Evolutionary conservation across 2,113 vertebrate species (phyloP).

Genomic region (Dicentrarchus labrax): DNA sequence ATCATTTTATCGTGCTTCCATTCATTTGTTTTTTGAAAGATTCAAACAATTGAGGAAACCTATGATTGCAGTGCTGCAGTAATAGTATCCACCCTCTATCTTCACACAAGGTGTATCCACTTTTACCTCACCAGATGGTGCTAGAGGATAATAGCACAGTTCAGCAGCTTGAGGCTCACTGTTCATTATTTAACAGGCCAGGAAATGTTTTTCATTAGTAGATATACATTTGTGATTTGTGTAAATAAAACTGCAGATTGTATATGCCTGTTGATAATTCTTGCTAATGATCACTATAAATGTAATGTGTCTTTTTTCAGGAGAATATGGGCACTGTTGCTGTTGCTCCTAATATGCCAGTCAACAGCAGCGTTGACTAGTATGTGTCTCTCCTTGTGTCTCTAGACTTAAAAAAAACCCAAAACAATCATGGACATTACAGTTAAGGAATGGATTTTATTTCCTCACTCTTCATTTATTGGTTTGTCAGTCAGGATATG

Average conservation of each 20-base stretch:
- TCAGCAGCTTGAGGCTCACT: conserved; percentile 24
- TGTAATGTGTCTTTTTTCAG: conserved; percentile 68
- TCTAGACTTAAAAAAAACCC: background rate
- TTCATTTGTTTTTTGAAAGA: conserved; percentile 3
- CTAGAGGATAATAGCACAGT: conserved; percentile 80
- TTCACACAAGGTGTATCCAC: conserved; percentile 46
- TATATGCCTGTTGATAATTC: conserved; percentile 29
- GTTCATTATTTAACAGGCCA: conserved; percentile 12
- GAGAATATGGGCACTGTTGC: conserved; percentile 68
- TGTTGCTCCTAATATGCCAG: conserved; percentile 58
- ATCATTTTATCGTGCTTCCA: background rate
- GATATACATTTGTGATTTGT: conserved; percentile 16
- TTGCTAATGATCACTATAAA: conserved; percentile 30
- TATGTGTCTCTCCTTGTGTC: conserved; percentile 66
- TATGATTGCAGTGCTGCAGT: conserved; percentile 10
- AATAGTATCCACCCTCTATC: conserved; percentile 4
- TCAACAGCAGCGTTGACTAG: conserved; percentile 73
- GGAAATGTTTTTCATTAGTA: conserved; percentile 1
- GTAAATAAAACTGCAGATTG: conserved; percentile 26
- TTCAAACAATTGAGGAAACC: background rate
- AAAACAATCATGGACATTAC: background rate
- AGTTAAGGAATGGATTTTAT: conserved; percentile 1
- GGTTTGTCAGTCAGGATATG: conserved; percentile 88
- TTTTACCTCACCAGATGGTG: conserved; percentile 83
- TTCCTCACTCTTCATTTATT: conserved; percentile 41